Evolutionary conservation across 2,113 vertebrate genomes (phyloP), one percentile per base, ranked within the genome.

Genomic region (Zingel zingel): DNA sequence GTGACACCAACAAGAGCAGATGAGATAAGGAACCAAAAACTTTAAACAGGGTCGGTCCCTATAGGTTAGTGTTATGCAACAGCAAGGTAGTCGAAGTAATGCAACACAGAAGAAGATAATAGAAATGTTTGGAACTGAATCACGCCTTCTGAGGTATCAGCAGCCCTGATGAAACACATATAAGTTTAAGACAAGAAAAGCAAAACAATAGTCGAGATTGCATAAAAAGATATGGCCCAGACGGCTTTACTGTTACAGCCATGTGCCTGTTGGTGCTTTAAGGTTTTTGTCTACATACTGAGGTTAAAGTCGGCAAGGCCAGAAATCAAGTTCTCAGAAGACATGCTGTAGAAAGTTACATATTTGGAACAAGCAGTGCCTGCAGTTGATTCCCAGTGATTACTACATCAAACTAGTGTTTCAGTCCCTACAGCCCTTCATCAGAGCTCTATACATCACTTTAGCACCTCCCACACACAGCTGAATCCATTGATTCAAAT

Each of bases 201-300:
- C 18, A 30, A 59, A 77, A 47, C 25, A n/a, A n/a, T n/a, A n/a
- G n/a, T n/a, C n/a, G n/a, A 27, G 62, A 59, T 73, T 76, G 58
- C 21, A 53, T 67, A 74, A 78, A 78, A 71, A 70, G 2, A 33
- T 7, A 25, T 3, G 43, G 21, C 18, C 9, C 13, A 61, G 45
- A 1, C 4, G 0, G 69, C 33, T 77, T 69, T 21, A 74, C 25
- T 23, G 9, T 7, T 80, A 30, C 71, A 80, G 48, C 39, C 71
- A 61, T 78, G 63, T 81, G 64, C 81, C 74, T 57, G 50, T 19
- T 66, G 53, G 2, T 82, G 65, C 23, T 23, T 51, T 70, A 30
- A 27, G 23, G 10, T 59, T n/a, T 64, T 19, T 25, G 21, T 56
- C 62, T 33, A 36, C 53, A 61, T 15, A 25, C 45, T 21, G 63